Evolutionary conservation across 2,797 vertebrate genomes (phyloP).

Genomic region (Darevskia mixta): DNA sequence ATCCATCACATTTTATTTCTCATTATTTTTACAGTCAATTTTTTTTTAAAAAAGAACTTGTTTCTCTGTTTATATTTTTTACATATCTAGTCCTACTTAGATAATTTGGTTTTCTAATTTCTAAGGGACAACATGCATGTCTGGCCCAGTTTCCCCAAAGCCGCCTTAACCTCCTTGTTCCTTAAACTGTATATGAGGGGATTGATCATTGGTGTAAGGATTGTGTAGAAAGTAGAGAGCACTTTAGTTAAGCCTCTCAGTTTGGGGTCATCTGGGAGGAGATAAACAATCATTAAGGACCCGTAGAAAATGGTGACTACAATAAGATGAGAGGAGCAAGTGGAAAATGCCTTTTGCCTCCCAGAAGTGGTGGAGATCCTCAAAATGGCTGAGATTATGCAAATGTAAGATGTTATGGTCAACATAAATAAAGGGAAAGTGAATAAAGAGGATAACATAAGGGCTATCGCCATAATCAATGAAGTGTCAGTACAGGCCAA

Average conservation of each 20-base stretch:
- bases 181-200: slow-evolving; percentile 31
- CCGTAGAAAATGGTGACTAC: slow-evolving; percentile 32
- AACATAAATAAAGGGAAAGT: slow-evolving; percentile 23
- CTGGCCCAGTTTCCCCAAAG: neutral
- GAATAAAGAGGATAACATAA: slow-evolving; percentile 4
- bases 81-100: neutral
- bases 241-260: slow-evolving; percentile 9
- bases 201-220: slow-evolving; percentile 21
- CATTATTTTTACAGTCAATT: neutral
- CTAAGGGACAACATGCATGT: neutral
- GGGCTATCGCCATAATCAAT: neutral
- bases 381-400: slow-evolving; percentile 11
- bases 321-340: slow-evolving; percentile 32
- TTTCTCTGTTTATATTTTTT: neutral
- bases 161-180: slow-evolving; percentile 24
- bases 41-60: neutral
- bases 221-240: slow-evolving; percentile 20
- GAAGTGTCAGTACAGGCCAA: slow-evolving; percentile 65
- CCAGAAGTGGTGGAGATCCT: slow-evolving; percentile 11
- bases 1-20: neutral
- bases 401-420: slow-evolving; percentile 19
- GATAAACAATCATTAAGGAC: slow-evolving; percentile 31
- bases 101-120: neutral
- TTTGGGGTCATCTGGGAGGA: neutral
- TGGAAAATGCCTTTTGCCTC: slow-evolving; percentile 34